Conservation (phyloP, 2,888 invertebrate genomes). For the Empis stercorea region DNA sequence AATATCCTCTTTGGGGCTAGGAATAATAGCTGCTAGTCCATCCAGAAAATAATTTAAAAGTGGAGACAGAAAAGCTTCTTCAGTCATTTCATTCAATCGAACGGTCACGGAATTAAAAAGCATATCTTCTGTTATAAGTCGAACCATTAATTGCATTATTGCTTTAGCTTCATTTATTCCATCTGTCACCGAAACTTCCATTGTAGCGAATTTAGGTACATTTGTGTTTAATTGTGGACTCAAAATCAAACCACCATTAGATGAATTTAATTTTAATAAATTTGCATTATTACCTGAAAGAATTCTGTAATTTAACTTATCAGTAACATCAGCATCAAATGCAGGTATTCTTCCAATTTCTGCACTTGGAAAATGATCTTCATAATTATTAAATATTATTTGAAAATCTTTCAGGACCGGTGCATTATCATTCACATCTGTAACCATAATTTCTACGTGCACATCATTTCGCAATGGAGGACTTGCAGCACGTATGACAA, state of each 20-base stretch:
- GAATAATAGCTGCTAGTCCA: conserved; percentile 81
- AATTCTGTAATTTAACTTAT: conserved; percentile 66
- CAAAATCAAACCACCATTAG: conserved; percentile 70
- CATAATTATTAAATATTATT: conserved; percentile 90
- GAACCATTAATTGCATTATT: conserved; percentile 79
- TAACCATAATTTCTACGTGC: conserved; percentile 74
- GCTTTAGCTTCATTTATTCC: conserved; percentile 89
- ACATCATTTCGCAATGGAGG: conserved; percentile 81
- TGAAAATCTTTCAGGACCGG: conserved; percentile 84
- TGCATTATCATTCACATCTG: conserved; percentile 91
- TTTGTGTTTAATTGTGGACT: conserved; percentile 92
- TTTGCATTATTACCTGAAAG: conserved; percentile 88
- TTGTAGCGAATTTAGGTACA: conserved; percentile 82
- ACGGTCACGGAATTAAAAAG: conserved; percentile 88
- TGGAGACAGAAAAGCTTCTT: conserved; percentile 82
- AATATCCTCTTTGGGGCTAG: conserved; percentile 84
- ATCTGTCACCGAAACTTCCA: conserved; percentile 89
- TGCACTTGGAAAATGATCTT: conserved; percentile 84
- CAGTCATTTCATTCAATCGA: conserved; percentile 83
- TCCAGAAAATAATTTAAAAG: conserved; percentile 77
- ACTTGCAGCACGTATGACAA: conserved; percentile 81
- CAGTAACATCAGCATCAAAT: conserved; percentile 87
- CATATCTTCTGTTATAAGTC: conserved; percentile 89
- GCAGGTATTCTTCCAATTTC: conserved; percentile 87
- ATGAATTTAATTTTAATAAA: conserved; percentile 68